phyloP scores from a whole-genome alignment of 2,113 vertebrate genomes.

The Heptranchias perlo region DNA sequence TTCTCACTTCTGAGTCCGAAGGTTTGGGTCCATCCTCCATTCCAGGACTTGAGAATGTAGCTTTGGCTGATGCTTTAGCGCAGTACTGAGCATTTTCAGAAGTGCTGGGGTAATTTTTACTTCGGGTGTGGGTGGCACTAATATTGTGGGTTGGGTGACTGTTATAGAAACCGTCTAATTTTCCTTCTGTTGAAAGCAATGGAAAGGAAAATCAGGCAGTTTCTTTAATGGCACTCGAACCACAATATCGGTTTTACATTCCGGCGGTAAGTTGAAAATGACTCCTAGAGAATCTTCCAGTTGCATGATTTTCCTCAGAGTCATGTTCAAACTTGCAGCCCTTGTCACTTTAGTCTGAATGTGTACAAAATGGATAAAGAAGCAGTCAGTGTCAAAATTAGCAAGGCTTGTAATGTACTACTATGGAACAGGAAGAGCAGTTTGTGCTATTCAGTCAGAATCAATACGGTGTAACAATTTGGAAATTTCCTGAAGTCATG shows the following conservation, averaged over 20 bases:
- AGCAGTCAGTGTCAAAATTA: neutral
- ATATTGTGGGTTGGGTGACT: no score
- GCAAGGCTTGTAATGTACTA: neutral
- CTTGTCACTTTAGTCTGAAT: neutral
- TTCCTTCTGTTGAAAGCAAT: no score
- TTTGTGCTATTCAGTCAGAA: neutral
- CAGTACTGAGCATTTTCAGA: neutral
- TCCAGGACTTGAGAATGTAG: neutral
- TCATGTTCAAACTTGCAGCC: neutral
- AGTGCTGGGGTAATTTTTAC: neutral
- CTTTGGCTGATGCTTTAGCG: neutral
- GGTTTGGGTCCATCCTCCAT: neutral
- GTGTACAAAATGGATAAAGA: conserved; percentile 1
- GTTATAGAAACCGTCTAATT: no score
- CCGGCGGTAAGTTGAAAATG: neutral
- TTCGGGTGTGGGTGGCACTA: neutral
- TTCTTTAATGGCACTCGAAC: neutral
- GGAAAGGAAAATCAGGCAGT: neutral
- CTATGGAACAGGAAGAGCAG: neutral
- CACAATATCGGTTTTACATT: neutral
- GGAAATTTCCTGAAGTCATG: neutral
- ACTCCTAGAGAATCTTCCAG: neutral
- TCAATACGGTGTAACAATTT: neutral
- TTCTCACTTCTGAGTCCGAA: neutral
- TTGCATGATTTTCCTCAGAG: neutral